These are phyloP conservation scores for Neotoma lepida DNA, from an alignment of 2,113 vertebrate genomes.

Conservation along the genomic window DNA sequence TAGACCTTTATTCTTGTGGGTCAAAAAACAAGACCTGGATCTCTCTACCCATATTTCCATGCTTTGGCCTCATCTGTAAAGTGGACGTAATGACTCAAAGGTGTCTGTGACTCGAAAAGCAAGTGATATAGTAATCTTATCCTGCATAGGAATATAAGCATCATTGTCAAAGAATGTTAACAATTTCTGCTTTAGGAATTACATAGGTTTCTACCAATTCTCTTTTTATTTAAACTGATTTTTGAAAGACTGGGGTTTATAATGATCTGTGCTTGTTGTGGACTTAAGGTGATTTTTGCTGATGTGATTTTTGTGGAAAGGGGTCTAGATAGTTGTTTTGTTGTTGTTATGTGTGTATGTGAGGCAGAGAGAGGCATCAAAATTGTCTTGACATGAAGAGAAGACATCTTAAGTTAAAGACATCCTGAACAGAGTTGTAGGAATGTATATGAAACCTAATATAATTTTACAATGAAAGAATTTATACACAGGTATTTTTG, in stretches of 20 bases:
- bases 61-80: background rate
- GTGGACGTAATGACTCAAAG: background rate
- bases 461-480: background rate
- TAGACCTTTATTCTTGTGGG: background rate
- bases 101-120: background rate
- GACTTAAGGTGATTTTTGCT: background rate
- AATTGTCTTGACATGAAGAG: background rate
- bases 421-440: slow-evolving; percentile 31
- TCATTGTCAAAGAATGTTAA: background rate
- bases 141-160: background rate
- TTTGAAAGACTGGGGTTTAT: background rate
- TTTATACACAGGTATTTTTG: background rate
- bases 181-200: slow-evolving; percentile 7
- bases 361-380: background rate
- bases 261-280: background rate
- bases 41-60: background rate
- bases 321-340: background rate
- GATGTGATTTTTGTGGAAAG: background rate
- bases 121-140: background rate
- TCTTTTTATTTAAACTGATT: background rate
- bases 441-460: background rate
- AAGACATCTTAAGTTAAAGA: slow-evolving; percentile 16
- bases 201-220: background rate
- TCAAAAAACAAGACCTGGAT: background rate
- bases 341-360: background rate